Percentiles rank a stretch among this genome's conserved stretches.
These are phyloP conservation scores for Psilanteris sp. DNA, from an alignment of 1,140 invertebrate genomes.

Conservation along the genomic window DNA sequence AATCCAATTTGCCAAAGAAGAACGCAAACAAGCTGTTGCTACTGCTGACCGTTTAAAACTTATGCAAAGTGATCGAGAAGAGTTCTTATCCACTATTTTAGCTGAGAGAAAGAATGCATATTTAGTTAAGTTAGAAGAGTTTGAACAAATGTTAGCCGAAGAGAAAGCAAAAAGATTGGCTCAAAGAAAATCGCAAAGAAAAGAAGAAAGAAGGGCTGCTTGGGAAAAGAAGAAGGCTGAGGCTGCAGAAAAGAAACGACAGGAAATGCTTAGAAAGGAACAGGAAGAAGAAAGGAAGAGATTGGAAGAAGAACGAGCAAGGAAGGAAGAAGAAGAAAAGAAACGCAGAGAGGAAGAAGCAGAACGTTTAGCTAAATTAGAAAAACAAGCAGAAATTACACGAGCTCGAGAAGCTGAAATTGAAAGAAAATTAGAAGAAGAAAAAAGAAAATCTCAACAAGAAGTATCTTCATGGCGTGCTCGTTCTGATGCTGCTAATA, in stretches of 20 bases:
- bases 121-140: conserved; percentile 86
- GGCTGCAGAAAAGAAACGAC: conserved; percentile 84
- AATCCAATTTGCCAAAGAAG: conserved; percentile 90
- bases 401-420: conserved; percentile 86
- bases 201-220: conserved; percentile 86
- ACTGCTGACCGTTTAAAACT: conserved; percentile 88
- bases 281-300: conserved; percentile 81
- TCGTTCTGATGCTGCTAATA: background rate
- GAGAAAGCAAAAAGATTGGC: conserved; percentile 87
- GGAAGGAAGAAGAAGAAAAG: conserved; percentile 82
- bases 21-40: conserved; percentile 90
- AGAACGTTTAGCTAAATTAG: conserved; percentile 84
- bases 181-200: conserved; percentile 86
- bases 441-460: conserved; percentile 70
- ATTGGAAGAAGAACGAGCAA: conserved; percentile 83
- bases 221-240: conserved; percentile 87
- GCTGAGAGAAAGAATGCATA: conserved; percentile 88
- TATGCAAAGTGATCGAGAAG: conserved; percentile 90
- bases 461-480: conserved; percentile 62
- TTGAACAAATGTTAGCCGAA: conserved; percentile 86
- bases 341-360: conserved; percentile 76
- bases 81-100: conserved; percentile 88
- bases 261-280: conserved; percentile 83
- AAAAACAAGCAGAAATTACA: conserved; percentile 85
- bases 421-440: conserved; percentile 84